phyloP scores from a whole-genome alignment of 2,888 invertebrate genomes.

The Drosophila anomalata region DNA sequence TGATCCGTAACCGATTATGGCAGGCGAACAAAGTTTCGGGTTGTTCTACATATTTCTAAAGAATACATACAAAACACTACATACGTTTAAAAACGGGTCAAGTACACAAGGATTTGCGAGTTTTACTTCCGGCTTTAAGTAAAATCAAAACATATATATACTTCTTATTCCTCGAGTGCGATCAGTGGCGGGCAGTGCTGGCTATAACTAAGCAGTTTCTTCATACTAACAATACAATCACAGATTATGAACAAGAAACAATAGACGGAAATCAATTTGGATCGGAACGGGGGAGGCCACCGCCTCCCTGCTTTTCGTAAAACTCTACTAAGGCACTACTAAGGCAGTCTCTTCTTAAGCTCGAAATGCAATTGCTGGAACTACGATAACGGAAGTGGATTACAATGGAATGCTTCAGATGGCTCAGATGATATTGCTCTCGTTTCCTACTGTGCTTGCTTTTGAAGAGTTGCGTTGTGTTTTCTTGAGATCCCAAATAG shows the following conservation, averaged over 20 bases:
- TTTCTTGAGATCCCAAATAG: neutral
- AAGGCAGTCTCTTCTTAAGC: constrained; percentile 1
- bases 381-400: neutral
- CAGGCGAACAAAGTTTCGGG: constrained; percentile 14
- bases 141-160: neutral
- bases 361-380: neutral
- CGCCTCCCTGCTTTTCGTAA: neutral
- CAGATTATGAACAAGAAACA: constrained; percentile 58
- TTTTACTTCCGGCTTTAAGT: constrained; percentile 9
- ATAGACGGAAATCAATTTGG: neutral
- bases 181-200: constrained; percentile 37
- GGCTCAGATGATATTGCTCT: neutral
- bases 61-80: constrained; percentile 17
- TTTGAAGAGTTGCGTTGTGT: neutral
- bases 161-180: constrained; percentile 16
- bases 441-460: neutral
- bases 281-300: neutral
- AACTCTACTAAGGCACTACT: constrained; percentile 1
- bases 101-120: constrained; percentile 15
- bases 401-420: neutral
- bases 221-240: constrained; percentile 65
- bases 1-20: constrained; percentile 21
- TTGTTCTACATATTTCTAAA: constrained; percentile 1
- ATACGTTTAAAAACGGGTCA: constrained; percentile 14
- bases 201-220: constrained; percentile 27